A percentile compares a stretch with the other conserved stretches of the same genome.
Evolutionary conservation across 1,140 invertebrate genomes (phyloP).

Genomic region (Drosophila equinoxialis): DNA sequence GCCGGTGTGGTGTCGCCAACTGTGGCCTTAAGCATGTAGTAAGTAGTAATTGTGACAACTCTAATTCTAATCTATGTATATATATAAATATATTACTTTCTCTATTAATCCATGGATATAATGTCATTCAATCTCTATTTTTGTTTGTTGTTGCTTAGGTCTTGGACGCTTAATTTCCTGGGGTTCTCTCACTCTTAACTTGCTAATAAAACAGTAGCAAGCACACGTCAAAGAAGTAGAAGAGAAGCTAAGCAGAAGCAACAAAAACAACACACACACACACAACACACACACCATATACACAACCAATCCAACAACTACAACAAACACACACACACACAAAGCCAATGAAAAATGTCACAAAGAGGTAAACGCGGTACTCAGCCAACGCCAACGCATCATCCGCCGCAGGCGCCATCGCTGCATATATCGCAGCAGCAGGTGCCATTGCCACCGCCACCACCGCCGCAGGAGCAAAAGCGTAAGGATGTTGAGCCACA

Average conservation of each 20-base stretch:
- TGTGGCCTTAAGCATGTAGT: constrained; percentile 83
- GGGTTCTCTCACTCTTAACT: constrained; percentile 34
- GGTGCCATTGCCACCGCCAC: constrained; percentile 40
- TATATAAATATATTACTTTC: background rate
- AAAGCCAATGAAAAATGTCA: constrained; percentile 83
- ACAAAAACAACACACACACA: constrained; percentile 36
- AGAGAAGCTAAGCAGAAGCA: constrained; percentile 27
- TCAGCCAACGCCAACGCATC: constrained; percentile 65
- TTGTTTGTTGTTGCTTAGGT: background rate
- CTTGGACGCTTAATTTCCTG: constrained; percentile 18
- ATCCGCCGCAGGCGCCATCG: constrained; percentile 58
- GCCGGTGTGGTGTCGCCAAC: constrained; percentile 78
- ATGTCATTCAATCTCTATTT: background rate
- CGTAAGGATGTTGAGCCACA: constrained; percentile 81
- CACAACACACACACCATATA: constrained; percentile 33
- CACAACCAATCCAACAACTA: constrained; percentile 53
- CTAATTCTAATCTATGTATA: background rate
- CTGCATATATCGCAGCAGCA: constrained; percentile 63
- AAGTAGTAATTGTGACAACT: constrained; percentile 36
- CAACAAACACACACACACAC: constrained; percentile 55
- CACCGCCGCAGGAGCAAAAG: constrained; percentile 73
- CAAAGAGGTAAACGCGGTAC: constrained; percentile 83
- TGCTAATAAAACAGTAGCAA: constrained; percentile 35
- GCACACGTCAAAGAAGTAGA: constrained; percentile 41
- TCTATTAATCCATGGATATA: background rate